Conservation (phyloP, 2,888 invertebrate genomes). For the Coelopa pilipes region DNA sequence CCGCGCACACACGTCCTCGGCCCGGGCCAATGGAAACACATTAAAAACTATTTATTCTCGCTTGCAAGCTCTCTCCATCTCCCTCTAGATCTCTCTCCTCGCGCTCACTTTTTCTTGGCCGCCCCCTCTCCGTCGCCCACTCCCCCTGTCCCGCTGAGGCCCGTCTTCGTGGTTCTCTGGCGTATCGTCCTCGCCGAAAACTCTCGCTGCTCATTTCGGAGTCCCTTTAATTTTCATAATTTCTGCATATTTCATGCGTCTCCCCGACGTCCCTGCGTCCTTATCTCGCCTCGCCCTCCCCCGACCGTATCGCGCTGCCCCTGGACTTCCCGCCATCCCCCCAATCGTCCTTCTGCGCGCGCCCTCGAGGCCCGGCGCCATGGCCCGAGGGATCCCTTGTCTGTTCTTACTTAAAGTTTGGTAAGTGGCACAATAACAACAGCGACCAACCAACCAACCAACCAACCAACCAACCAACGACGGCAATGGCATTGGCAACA, state of each 20-base stretch:
- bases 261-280: background rate
- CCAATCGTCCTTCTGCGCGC: background rate
- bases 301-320: background rate
- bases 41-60: background rate
- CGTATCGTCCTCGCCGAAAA: background rate
- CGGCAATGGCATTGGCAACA: slow-evolving; percentile 10
- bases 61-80: too few relatives aligned
- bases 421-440: slow-evolving; percentile 20
- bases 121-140: too few relatives aligned
- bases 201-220: background rate
- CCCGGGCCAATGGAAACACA: background rate
- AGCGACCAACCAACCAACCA: background rate
- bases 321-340: background rate
- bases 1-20: background rate
- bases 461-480: background rate
- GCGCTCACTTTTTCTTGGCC: too few relatives aligned
- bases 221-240: background rate
- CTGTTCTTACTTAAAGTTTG: slow-evolving; percentile 22
- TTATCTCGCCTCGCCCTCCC: background rate
- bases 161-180: background rate
- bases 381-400: background rate
- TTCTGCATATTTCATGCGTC: background rate
- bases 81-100: too few relatives aligned
- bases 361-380: background rate
- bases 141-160: too few relatives aligned